phyloP scores from a whole-genome alignment of 1,140 invertebrate genomes.

The Agrypnia vestita region DNA sequence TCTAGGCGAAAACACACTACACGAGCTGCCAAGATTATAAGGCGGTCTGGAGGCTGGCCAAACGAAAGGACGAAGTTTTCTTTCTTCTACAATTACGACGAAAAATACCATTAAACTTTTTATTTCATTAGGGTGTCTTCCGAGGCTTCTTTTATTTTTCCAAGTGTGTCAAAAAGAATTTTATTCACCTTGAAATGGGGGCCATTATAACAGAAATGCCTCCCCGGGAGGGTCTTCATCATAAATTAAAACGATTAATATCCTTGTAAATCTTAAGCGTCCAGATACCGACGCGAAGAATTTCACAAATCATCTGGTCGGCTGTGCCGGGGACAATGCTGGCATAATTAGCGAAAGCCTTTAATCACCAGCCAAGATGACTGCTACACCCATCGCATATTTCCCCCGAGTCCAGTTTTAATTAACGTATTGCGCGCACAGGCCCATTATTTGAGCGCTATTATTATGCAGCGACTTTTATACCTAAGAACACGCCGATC shows the following conservation, averaged over 20 bases:
- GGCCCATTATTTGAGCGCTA: conserved; percentile 51
- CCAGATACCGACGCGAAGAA: conserved; percentile 51
- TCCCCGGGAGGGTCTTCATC: neutral
- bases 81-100: conserved; percentile 9
- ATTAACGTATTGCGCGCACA: conserved; percentile 55
- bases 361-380: conserved; percentile 48
- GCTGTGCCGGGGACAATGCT: conserved; percentile 8
- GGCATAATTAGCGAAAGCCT: conserved; percentile 51
- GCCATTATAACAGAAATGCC: conserved; percentile 12
- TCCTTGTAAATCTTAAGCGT: conserved; percentile 38
- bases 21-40: conserved; percentile 32
- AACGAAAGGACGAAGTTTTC: conserved; percentile 1
- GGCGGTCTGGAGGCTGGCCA: conserved; percentile 9
- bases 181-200: conserved; percentile 21
- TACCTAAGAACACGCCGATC: conserved; percentile 40
- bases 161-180: neutral
- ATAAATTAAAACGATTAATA: conserved; percentile 39
- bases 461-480: conserved; percentile 44
- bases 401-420: conserved; percentile 54
- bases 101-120: neutral
- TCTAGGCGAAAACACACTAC: neutral
- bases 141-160: neutral
- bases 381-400: conserved; percentile 38
- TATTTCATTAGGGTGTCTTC: neutral
- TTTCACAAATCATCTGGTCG: conserved; percentile 50